Percentiles rank a stretch among this genome's conserved stretches.
Conservation (phyloP, 2,888 invertebrate species). For the Leptothorax acervorum region DNA sequence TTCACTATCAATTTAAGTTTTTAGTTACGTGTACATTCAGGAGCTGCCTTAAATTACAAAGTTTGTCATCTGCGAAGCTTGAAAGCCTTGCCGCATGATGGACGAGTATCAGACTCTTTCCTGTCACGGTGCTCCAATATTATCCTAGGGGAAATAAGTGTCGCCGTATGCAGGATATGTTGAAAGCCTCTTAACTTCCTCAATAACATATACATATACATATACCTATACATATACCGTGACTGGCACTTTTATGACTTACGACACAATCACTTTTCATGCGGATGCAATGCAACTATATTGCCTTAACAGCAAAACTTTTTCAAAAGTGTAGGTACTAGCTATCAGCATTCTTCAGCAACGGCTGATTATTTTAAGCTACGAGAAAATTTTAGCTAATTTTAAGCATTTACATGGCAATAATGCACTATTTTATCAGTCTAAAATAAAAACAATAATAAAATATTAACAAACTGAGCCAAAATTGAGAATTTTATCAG, state of each 20-base stretch:
- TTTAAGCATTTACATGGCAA: neutral
- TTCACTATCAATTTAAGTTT: neutral
- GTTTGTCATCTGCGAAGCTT: conserved; percentile 29
- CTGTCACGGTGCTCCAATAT: conserved; percentile 2
- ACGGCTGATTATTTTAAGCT: neutral
- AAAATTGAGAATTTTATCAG: neutral
- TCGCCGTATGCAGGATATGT: neutral
- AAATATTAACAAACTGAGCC: neutral
- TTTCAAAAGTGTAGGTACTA: neutral
- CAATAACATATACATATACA: neutral
- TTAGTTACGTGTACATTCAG: conserved; percentile 3
- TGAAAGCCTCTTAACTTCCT: conserved; percentile 18
- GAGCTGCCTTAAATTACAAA: conserved; percentile 19
- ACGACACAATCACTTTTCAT: neutral
- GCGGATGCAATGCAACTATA: neutral
- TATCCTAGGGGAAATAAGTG: conserved; percentile 33
- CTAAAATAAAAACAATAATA: neutral
- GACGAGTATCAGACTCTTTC: conserved; percentile 9
- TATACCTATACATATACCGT: neutral
- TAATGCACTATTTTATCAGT: neutral
- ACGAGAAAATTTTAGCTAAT: neutral
- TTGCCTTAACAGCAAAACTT: neutral
- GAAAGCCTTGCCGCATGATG: conserved; percentile 5
- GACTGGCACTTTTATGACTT: neutral
- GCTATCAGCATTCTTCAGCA: neutral